Evolutionary conservation across 2,113 vertebrate species (phyloP), one percentile per base, ranked within the genome.

Genomic region (Rhinichthys klamathensis): DNA sequence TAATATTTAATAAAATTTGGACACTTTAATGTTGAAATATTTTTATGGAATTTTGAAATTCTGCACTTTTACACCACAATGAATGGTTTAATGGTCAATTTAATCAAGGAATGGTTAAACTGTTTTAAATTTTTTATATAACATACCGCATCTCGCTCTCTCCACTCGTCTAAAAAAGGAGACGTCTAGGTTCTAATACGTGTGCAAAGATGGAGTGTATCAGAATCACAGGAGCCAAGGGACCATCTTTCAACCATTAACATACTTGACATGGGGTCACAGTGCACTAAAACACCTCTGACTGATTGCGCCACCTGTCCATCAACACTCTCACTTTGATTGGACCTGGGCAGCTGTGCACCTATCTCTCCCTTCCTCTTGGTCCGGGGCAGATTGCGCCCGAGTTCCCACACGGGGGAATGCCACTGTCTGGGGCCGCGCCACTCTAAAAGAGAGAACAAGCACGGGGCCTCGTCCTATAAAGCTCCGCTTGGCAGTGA

Each of bases 401-500:
- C 11, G 70, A 65, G 60, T 84, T 86, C 84, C 84, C 70, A 87
- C 70, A 15, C 27, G 13, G 15, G 75, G 87, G 84, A 86, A 88
- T 89, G 78, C 77, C 77, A 86, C 12, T 89, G 84, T 72, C 80
- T 95, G 94, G 94, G 91, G 85, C 85, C 70, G 74, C 85, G 94
- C 93, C 94, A 9, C 25, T 11, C 58, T 49, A 16, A 65, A n/a
- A 27, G 95, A 92, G 81, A 72, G 87, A 86, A 92, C 91, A 90
- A 80, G 44, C 88, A 93, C 74, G 82, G 83, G 69, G 82, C 69
- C 76, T 87, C 75, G 80, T 73, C 82, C 84, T 91, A 84, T 91
- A 82, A 89, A 86, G 46, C 73, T 70, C 79, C 27, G 63, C 10
- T 74, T 88, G 85, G 85, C 87, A 44, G 25, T 8, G 4, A 41